phyloP scores from a whole-genome alignment of 2,113 vertebrate genomes.

The Casuarius casuarius region DNA sequence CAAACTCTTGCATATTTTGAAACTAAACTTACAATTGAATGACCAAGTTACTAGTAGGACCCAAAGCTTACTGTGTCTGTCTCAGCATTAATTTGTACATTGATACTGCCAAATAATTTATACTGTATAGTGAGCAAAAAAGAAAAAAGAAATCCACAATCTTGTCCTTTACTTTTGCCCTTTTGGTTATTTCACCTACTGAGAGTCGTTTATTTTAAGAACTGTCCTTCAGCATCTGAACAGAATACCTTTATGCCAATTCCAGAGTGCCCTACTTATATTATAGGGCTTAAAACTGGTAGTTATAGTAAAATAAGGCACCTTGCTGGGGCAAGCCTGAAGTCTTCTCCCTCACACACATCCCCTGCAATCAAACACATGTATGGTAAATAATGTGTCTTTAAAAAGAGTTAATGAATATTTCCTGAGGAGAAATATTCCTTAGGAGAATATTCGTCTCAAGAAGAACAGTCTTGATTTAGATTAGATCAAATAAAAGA shows the following conservation, averaged over 20 bases:
- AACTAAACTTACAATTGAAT: not conserved
- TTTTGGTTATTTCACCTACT: not conserved
- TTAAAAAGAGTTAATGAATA: not conserved
- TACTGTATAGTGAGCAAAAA: not conserved
- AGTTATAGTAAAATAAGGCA: not conserved
- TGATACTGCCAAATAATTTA: not conserved
- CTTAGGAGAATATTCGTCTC: not conserved
- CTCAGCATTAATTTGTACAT: not conserved
- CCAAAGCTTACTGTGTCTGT: not conserved
- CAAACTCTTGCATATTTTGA: not conserved
- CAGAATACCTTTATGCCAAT: not conserved
- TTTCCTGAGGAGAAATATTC: conserved; percentile 21
- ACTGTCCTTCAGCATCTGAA: not conserved
- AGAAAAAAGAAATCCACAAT: accelerated
- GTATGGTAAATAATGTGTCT: not conserved
- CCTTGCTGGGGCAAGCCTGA: not conserved
- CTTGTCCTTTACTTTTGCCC: not conserved
- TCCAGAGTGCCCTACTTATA: not conserved
- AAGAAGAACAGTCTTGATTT: not conserved
- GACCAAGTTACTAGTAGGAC: not conserved
- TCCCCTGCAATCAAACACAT: not conserved
- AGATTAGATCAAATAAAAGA: conserved; percentile 31
- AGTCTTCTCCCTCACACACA: not conserved
- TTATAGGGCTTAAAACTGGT: not conserved
- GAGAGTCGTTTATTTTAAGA: not conserved